These are phyloP conservation scores for Plebejus melissa DNA, from an alignment of 2,888 invertebrate species.

Conservation along the genomic window DNA sequence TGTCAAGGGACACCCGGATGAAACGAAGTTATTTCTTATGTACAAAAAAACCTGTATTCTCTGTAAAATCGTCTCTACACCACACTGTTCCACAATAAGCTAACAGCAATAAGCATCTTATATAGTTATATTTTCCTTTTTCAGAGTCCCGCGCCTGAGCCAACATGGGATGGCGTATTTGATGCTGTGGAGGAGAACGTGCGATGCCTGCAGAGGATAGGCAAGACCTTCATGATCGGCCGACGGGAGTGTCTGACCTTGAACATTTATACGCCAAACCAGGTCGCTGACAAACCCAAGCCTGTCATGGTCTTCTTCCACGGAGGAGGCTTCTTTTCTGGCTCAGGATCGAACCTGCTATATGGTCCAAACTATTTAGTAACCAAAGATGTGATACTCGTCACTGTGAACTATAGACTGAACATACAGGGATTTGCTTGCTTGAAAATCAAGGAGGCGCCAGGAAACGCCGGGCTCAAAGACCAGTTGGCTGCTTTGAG, in stretches of 20 bases:
- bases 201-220: constrained; percentile 51
- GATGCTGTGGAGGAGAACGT: constrained; percentile 58
- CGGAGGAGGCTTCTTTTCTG: constrained; percentile 62
- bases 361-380: constrained; percentile 62
- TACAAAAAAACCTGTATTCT: too few species aligned
- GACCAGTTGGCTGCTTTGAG: constrained; percentile 60
- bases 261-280: constrained; percentile 57
- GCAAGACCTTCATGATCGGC: constrained; percentile 44
- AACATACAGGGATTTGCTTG: constrained; percentile 62
- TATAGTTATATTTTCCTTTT: constrained; percentile 35
- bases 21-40: too few species aligned
- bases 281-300: constrained; percentile 40
- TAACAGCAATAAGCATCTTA: neutral
- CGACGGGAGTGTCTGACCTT: constrained; percentile 54
- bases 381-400: constrained; percentile 55
- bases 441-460: constrained; percentile 58
- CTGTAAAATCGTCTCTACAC: too few species aligned
- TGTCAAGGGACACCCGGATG: too few species aligned
- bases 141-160: constrained; percentile 60
- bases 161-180: constrained; percentile 54
- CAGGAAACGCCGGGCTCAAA: constrained; percentile 63
- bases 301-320: constrained; percentile 68
- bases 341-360: constrained; percentile 48
- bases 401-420: constrained; percentile 61
- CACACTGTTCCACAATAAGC: too few species aligned